Base-by-base conservation (phyloP, 1,140 invertebrate genomes). In the Drosophila sechellia region DNA sequence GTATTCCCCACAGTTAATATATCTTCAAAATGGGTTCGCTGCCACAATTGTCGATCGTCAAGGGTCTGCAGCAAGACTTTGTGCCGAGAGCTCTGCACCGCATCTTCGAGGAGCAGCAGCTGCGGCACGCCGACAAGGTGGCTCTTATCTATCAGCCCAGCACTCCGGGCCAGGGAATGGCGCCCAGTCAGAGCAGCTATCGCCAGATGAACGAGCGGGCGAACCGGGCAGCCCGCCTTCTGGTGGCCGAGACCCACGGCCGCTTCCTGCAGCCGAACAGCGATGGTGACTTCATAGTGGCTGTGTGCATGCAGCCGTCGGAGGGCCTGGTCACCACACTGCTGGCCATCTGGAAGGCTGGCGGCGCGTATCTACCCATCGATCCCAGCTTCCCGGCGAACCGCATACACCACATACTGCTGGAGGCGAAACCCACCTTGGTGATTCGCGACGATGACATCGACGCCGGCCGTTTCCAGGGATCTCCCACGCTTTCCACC, bases 291-390 rank as follows among this genome's bases (percentile, higher is more conserved):
- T 94, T 93, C 60, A 93, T 97, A 3, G 93, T 97, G 0, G 96
- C 95, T 2, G 95, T 98, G 0, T 96, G 95, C 80, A 94, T 97
- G 94, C 94, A 95, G 59, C 96, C 96, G 0, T 94, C 95, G 11
- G 95, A 96, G 76, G 94, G 94, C 17, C 93, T 97, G 20, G 93
- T 97, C 1, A 93, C 94, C 0, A 92, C 94, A 0, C 91, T 98
- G 22, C 87, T 97, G 57, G 95, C 96, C 11, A 95, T 96, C 45
- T 95, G 96, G 94, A 98, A 98, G 93, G 93, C 95, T 0, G 96
- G 96, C 0, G 96, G 95, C 45, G 95, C 96, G 0, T 98, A 97
- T 91, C 91, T 98, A 35, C 97, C 97, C 0, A 93, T 98, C 56
- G 96, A 97, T 87, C 94, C 95, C 1, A 94, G 94, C 49, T 97